Conservation (phyloP, 2,797 vertebrate genomes). For the Schizopygopsis malacanthus region DNA sequence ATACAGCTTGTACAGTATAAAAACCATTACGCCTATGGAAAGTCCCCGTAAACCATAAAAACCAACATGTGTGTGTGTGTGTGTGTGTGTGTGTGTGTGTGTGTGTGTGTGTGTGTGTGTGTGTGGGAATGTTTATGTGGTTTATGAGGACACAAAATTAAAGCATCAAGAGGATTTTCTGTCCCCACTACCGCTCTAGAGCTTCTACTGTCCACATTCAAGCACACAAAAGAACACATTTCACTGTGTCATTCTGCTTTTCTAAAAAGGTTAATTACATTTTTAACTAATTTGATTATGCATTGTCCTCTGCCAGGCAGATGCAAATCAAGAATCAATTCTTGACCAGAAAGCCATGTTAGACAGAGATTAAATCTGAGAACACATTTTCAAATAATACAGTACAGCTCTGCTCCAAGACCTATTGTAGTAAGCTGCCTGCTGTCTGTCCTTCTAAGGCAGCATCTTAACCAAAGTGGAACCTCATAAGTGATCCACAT, state of each 20-base stretch:
- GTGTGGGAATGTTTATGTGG: too few species aligned
- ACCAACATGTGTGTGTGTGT: background rate
- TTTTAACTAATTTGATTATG: background rate
- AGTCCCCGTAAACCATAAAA: too few species aligned
- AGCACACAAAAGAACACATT: conserved; percentile 26
- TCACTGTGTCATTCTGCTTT: conserved; percentile 16
- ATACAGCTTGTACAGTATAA: too few species aligned
- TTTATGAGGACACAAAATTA: too few species aligned
- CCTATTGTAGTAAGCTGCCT: background rate
- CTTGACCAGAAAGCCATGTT: background rate
- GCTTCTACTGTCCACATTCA: conserved; percentile 14
- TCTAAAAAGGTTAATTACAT: conserved; percentile 27
- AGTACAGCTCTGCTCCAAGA: background rate
- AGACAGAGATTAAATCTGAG: background rate
- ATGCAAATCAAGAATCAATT: conserved; percentile 15
- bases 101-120: too few species aligned
- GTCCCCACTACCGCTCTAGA: conserved; percentile 13
- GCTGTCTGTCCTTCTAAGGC: background rate
- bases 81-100: too few species aligned
- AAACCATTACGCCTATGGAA: too few species aligned
- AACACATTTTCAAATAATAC: background rate
- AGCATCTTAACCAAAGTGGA: background rate
- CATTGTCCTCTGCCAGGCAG: conserved; percentile 7
- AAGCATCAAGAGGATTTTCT: conserved; percentile 19
- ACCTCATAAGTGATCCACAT: background rate